Conservation (phyloP, 2,113 vertebrate species). For the Opisthocomus hoazin region DNA sequence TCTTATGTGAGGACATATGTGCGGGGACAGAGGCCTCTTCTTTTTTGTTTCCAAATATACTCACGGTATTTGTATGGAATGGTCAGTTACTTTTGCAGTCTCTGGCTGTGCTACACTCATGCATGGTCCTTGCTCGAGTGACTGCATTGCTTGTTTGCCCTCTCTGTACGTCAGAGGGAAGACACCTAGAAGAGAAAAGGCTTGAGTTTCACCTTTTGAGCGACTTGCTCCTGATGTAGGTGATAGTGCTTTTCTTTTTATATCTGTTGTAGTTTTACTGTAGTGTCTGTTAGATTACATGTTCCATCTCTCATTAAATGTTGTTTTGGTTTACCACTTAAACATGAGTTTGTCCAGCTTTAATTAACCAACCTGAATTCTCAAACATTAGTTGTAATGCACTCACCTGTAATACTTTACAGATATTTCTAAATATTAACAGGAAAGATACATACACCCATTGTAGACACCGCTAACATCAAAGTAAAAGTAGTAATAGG, state of each 20-base stretch:
- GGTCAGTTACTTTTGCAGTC: not conserved
- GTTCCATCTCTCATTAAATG: not conserved
- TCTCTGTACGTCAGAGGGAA: fast-evolving
- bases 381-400: not conserved
- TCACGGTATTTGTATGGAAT: not conserved
- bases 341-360: not conserved
- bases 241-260: not conserved
- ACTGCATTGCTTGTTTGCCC: not conserved
- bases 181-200: not conserved
- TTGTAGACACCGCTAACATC: not conserved
- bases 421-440: not conserved
- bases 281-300: not conserved
- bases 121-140: not conserved
- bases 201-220: not conserved
- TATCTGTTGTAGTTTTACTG: not conserved
- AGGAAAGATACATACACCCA: not conserved
- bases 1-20: not conserved
- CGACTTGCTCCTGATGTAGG: not conserved
- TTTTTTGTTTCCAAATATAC: not conserved
- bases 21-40: not conserved
- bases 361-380: not conserved
- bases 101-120: not conserved
- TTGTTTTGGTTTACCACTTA: not conserved
- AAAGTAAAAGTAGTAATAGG: not conserved
- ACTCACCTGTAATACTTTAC: not conserved